These are phyloP conservation scores for Octomys mimax DNA, from an alignment of 2,797 vertebrate species.

Conservation along the genomic window DNA sequence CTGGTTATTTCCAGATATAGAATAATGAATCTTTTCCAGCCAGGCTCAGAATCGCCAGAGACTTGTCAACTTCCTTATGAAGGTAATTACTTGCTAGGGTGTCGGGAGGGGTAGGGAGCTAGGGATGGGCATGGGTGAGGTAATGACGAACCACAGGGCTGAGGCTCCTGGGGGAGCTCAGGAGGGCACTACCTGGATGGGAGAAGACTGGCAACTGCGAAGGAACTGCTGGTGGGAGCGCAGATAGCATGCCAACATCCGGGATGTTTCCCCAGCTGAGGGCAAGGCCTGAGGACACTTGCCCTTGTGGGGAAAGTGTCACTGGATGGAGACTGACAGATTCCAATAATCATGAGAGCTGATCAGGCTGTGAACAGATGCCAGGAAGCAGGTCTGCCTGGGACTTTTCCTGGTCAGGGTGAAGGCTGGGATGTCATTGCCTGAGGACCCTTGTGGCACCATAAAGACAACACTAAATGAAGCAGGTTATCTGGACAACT, in stretches of 20 bases:
- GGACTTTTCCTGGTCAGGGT: background rate
- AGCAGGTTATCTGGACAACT: slow-evolving; percentile 69
- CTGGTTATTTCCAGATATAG: slow-evolving; percentile 79
- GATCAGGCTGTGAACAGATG: background rate
- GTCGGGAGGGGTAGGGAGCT: background rate
- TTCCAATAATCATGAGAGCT: background rate
- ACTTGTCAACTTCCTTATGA: slow-evolving; percentile 80
- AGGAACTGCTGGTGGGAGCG: background rate
- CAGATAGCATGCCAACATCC: background rate
- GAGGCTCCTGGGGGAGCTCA: background rate
- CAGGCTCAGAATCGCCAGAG: slow-evolving; percentile 63
- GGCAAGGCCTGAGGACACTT: background rate
- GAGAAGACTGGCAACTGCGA: background rate
- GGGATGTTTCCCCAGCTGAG: background rate
- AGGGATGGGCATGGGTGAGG: background rate
- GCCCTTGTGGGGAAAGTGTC: slow-evolving; percentile 19
- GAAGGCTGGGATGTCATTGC: slow-evolving; percentile 52
- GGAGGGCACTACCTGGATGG: background rate
- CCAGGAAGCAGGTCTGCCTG: slow-evolving; percentile 21
- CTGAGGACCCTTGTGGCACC: background rate
- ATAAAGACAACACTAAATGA: slow-evolving; percentile 49
- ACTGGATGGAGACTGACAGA: slow-evolving; percentile 54
- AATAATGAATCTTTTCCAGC: slow-evolving; percentile 83
- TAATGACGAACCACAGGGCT: background rate
- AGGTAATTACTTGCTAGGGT: slow-evolving; percentile 81